A percentile compares a stretch with the other conserved stretches of the same genome.
Evolutionary conservation across 2,113 vertebrate species (phyloP).

Genomic region (Ammodytes marinus): DNA sequence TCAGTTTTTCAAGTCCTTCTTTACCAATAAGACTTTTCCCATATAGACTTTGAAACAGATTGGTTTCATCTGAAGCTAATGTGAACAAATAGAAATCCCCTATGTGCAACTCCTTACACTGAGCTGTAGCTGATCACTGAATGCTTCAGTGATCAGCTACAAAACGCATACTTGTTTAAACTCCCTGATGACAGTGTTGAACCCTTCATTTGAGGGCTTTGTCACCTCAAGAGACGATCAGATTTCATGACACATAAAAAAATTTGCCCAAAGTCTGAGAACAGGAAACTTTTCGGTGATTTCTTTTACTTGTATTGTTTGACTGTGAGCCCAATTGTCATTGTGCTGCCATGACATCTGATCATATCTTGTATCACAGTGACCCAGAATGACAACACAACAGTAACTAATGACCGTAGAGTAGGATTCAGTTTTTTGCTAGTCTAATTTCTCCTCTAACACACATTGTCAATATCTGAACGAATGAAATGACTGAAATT

Average conservation of each 20-base stretch:
- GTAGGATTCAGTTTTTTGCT: background rate
- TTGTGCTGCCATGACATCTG: background rate
- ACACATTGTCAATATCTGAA: background rate
- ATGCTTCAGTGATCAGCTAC: slow-evolving; percentile 9
- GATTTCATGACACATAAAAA: background rate
- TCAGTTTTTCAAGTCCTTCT: too few species aligned
- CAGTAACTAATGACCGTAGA: background rate
- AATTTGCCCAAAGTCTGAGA: background rate
- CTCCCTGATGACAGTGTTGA: slow-evolving; percentile 17
- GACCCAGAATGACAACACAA: slow-evolving; percentile 22
- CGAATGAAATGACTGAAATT: too few species aligned
- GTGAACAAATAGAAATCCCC: too few species aligned
- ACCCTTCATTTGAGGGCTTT: slow-evolving; percentile 3
- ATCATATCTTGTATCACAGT: slow-evolving; percentile 8
- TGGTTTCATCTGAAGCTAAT: too few species aligned
- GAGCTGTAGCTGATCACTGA: too few species aligned
- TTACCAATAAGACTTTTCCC: too few species aligned
- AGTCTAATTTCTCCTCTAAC: background rate
- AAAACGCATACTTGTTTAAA: slow-evolving; percentile 30
- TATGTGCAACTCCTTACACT: slow-evolving; percentile 24
- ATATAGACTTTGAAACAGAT: too few species aligned
- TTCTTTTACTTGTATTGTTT: slow-evolving; percentile 9
- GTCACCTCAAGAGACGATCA: background rate
- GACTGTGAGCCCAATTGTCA: slow-evolving; percentile 17
- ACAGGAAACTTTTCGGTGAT: background rate